Percentiles rank a stretch among this genome's conserved stretches.
These are phyloP conservation scores for Rhinogobius similis DNA, from an alignment of 2,113 vertebrate genomes.

Conservation along the genomic window DNA sequence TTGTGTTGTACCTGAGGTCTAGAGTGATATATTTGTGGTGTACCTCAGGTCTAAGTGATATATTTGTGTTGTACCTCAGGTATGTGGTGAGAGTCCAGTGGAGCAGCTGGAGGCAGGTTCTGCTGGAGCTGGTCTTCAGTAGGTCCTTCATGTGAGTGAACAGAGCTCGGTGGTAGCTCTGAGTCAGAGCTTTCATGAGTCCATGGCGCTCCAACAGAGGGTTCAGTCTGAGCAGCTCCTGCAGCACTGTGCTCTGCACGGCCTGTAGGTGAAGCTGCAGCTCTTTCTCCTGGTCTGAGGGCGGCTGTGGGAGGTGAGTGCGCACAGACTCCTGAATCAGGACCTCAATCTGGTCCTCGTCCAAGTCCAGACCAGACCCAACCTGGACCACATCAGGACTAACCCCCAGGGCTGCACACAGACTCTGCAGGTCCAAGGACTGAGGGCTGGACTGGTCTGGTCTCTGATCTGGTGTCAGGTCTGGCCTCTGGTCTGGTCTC, in stretches of 20 bases:
- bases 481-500: neutral
- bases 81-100: slow-evolving; percentile 39
- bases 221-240: slow-evolving; percentile 12
- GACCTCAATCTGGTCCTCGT: neutral
- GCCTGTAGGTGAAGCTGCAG: slow-evolving; percentile 18
- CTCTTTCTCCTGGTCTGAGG: slow-evolving; percentile 2
- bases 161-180: slow-evolving; percentile 27
- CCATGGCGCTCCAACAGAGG: neutral
- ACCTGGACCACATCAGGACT: neutral
- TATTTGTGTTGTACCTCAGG: slow-evolving; percentile 48
- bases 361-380: neutral
- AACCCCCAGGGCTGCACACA: neutral
- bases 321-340: slow-evolving; percentile 19
- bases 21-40: no score
- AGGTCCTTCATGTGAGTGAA: slow-evolving; percentile 30
- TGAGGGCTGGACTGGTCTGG: neutral
- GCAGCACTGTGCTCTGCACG: neutral
- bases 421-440: neutral
- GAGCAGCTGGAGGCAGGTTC: slow-evolving; percentile 32
- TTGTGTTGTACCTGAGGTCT: no score
- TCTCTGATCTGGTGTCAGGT: neutral
- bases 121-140: slow-evolving; percentile 27
- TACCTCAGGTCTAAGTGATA: no score
- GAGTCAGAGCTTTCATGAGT: slow-evolving; percentile 8
- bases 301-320: slow-evolving; percentile 34